Conservation (phyloP, 2,113 vertebrate species). For the Strix uralensis region DNA sequence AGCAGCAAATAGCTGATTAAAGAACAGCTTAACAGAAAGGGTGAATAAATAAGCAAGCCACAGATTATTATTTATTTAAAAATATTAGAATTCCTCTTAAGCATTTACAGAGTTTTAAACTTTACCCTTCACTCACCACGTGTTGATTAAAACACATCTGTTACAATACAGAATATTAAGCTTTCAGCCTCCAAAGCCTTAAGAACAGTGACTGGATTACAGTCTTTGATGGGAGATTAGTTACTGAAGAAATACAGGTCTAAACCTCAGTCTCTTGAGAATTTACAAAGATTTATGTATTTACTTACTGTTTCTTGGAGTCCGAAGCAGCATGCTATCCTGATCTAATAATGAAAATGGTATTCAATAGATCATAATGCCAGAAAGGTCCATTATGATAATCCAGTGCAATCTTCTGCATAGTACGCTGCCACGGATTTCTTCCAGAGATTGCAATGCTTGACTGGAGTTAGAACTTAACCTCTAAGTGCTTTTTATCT, state of each 20-base stretch:
- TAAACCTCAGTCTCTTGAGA: background rate
- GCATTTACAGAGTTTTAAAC: background rate
- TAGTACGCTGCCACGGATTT: background rate
- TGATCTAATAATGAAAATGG: background rate
- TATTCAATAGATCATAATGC: conserved; percentile 29
- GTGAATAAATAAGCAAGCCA: background rate
- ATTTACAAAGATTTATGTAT: background rate
- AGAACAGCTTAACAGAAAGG: background rate
- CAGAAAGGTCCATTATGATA: conserved; percentile 42
- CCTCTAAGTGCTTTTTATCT: conserved; percentile 29
- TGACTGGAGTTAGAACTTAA: conserved; percentile 22
- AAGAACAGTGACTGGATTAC: background rate
- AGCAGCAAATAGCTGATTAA: background rate
- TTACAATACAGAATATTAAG: background rate
- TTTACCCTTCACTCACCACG: background rate
- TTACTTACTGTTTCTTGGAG: conserved; percentile 14
- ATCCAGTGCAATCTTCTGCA: background rate
- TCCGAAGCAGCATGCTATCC: background rate
- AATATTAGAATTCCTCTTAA: background rate
- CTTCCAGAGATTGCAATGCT: conserved; percentile 4
- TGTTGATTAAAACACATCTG: background rate
- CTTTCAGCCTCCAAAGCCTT: background rate
- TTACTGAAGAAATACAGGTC: background rate
- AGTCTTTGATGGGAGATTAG: background rate
- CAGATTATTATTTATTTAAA: background rate